Percentiles rank a stretch among this genome's conserved stretches.
Evolutionary conservation across 2,888 invertebrate species (phyloP).

Genomic region (Caenorhabditis becei): DNA sequence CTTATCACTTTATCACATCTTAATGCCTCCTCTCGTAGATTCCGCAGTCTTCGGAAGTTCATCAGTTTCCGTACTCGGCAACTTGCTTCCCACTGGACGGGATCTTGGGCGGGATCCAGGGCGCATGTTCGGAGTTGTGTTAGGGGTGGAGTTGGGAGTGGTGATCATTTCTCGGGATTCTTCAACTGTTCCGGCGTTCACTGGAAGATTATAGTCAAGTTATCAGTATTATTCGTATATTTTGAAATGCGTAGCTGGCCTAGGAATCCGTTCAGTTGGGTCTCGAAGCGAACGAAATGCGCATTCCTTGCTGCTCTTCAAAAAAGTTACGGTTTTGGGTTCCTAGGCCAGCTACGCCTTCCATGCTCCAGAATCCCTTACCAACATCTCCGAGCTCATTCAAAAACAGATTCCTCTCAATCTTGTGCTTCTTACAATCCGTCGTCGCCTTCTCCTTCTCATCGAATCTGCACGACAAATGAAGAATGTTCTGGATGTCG

Average conservation of each 20-base stretch:
- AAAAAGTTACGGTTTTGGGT: too few species aligned
- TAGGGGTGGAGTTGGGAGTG: too few species aligned
- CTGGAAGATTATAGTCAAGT: neutral
- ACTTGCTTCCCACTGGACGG: neutral
- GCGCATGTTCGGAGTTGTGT: too few species aligned
- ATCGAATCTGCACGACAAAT: constrained; percentile 29
- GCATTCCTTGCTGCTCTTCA: too few species aligned
- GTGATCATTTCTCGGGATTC: neutral
- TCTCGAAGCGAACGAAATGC: too few species aligned
- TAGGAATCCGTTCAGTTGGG: too few species aligned
- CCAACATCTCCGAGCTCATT: constrained; percentile 48
- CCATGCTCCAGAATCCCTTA: constrained; percentile 21
- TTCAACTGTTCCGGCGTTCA: neutral
- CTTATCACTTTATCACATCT: too few species aligned
- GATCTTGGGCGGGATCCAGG: neutral
- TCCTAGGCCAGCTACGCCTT: too few species aligned
- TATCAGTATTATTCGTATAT: too few species aligned
- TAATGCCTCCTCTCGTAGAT: neutral
- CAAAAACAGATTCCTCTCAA: constrained; percentile 10
- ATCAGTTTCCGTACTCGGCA: neutral
- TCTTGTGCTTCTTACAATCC: constrained; percentile 16
- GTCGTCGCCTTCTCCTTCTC: neutral
- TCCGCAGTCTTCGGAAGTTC: constrained; percentile 37
- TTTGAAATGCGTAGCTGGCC: too few species aligned
- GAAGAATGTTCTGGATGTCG: constrained; percentile 39